Base-by-base conservation (phyloP, 1,140 invertebrate species). In the Trichonephila clavata region DNA sequence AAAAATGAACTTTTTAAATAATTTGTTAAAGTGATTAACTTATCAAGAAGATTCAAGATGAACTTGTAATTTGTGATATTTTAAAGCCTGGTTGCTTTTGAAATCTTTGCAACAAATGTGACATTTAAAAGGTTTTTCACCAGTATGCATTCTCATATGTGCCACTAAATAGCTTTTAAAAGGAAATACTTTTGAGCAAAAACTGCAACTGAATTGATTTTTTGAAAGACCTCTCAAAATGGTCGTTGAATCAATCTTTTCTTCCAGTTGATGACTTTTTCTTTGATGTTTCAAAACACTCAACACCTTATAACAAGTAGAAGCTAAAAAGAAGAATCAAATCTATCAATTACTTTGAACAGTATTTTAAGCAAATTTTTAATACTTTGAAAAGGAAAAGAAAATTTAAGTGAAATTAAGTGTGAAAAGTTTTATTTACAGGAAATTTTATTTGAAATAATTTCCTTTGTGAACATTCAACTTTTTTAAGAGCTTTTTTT, bases 121-220 rank as follows among this genome's bases (percentile, higher is more conserved):
- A 88, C 86, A 88, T 32, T 21, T 20, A 68, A 88, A 88, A 6
- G 60, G 60, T 43, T 88, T 88, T 43, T 65, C 60, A 2, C 86
- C 86, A 50, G 86, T 88, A 68, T 88, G 86, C 24, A n/a, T 88
- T 20, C 24, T 24, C 20, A 43, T 24, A 68, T 88, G 86, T 21
- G n/a, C 16, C 14, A 65, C 10, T 4, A 20, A 68, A 43, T 68
- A 16, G 6, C 63, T 32, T 50, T 88, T 88, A 6, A 39, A 21
- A 43, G 32, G 10, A 65, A 88, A 88, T 39, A 63, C 43, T 43
- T 88, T 88, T 14, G 6, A 13, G 63, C 86, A 88, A 68, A n/a
- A 68, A 20, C 16, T 21, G 32, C 86, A 88, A 39, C 5, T n/a
- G 32, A 65, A 68, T n/a, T 24, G 7, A 13, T 24, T 68, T 27